Percentiles rank a stretch among this genome's conserved stretches.
Conservation (phyloP, 2,113 vertebrate genomes). For the Stegostoma tigrinum region DNA sequence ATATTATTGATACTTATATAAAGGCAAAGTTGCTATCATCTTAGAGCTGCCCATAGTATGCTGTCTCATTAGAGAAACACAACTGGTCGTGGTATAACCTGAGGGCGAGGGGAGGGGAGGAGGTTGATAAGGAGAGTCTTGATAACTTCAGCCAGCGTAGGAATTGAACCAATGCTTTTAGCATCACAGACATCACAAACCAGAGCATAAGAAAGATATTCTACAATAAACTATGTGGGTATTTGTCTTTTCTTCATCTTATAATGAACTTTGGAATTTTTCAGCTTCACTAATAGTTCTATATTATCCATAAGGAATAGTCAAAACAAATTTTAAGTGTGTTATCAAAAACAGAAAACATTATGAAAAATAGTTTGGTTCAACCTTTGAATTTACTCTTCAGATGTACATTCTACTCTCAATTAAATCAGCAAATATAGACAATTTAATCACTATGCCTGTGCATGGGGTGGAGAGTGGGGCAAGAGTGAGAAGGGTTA, state of each 20-base stretch:
- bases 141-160: too few relatives aligned
- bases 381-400: not conserved
- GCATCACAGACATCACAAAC: too few relatives aligned
- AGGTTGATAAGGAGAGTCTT: too few relatives aligned
- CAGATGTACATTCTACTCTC: not conserved
- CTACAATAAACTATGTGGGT: not conserved
- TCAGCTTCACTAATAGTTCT: not conserved
- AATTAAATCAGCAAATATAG: not conserved
- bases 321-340: conserved; percentile 24
- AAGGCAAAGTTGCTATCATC: too few relatives aligned
- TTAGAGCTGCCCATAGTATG: too few relatives aligned
- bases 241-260: too few relatives aligned
- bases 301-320: not conserved
- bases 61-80: too few relatives aligned
- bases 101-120: too few relatives aligned
- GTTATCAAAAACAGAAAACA: not conserved
- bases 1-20: not conserved
- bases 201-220: not conserved
- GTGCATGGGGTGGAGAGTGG: too few relatives aligned
- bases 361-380: not conserved
- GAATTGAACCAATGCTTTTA: too few relatives aligned
- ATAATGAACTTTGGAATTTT: not conserved
- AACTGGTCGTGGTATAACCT: too few relatives aligned
- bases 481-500: too few relatives aligned
- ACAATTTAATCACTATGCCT: not conserved